Conservation (phyloP, 2,888 invertebrate genomes). For the Oscheius sp. region DNA sequence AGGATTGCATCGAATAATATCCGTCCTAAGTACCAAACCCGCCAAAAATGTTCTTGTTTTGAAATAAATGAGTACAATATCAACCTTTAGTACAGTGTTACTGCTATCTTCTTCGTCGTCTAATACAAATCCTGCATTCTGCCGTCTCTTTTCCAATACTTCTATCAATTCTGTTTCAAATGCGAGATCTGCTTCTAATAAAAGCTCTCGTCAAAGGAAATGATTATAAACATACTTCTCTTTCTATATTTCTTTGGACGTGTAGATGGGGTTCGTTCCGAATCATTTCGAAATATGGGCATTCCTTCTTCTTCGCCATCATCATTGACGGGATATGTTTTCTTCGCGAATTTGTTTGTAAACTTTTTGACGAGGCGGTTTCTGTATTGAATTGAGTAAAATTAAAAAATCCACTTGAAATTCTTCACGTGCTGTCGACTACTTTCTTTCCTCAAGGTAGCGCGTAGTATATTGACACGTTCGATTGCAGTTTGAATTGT, state of each 20-base stretch:
- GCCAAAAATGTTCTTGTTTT: too few relatives aligned
- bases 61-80: background rate
- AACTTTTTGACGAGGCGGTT: slow-evolving; percentile 19
- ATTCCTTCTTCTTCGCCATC: slow-evolving; percentile 3
- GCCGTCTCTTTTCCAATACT: slow-evolving; percentile 1
- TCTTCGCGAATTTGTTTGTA: slow-evolving; percentile 34
- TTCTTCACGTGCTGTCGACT: slow-evolving; percentile 35
- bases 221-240: background rate
- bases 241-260: slow-evolving; percentile 12
- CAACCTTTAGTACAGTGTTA: background rate
- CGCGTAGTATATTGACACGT: slow-evolving; percentile 37
- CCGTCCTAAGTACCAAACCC: too few relatives aligned
- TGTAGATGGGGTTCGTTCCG: slow-evolving; percentile 1
- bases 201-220: background rate
- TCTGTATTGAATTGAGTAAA: background rate
- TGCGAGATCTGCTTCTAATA: slow-evolving; percentile 17
- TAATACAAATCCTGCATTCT: background rate
- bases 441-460: slow-evolving; percentile 49
- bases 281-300: slow-evolving; percentile 10
- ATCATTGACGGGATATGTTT: slow-evolving; percentile 28
- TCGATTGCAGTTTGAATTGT: slow-evolving; percentile 38
- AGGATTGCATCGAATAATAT: too few relatives aligned
- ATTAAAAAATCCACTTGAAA: slow-evolving; percentile 24
- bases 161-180: slow-evolving; percentile 12
- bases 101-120: background rate